phyloP scores from a whole-genome alignment of 2,113 vertebrate genomes.

The Dunckerocampus dactyliophorus region DNA sequence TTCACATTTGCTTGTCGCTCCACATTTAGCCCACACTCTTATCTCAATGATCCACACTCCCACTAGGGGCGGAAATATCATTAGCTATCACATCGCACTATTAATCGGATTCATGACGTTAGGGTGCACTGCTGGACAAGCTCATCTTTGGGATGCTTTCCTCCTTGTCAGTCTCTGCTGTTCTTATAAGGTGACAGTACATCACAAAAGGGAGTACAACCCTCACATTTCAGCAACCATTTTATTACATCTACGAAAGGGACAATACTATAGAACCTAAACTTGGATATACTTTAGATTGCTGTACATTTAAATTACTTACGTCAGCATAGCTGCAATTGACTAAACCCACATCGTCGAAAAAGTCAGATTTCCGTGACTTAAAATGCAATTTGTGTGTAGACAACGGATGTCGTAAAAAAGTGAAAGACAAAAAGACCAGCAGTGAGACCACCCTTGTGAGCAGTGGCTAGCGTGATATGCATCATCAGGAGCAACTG shows the following conservation, averaged over 20 bases:
- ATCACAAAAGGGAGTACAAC: too few relatives aligned
- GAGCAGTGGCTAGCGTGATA: slow-evolving; percentile 38
- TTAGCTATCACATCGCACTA: slow-evolving; percentile 51
- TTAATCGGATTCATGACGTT: slow-evolving; percentile 61
- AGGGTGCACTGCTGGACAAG: slow-evolving; percentile 27
- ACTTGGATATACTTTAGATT: too few relatives aligned
- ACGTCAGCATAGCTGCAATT: too few relatives aligned
- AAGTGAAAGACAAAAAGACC: too few relatives aligned
- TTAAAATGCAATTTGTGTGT: too few relatives aligned
- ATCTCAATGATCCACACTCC: slow-evolving; percentile 54
- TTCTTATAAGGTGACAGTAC: neutral
- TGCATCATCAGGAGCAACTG: neutral
- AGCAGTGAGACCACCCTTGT: neutral
- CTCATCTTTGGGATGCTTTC: slow-evolving; percentile 12
- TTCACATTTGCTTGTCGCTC: slow-evolving; percentile 38
- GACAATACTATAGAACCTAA: too few relatives aligned
- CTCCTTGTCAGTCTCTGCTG: slow-evolving; percentile 14
- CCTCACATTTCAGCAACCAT: too few relatives aligned
- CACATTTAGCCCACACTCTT: slow-evolving; percentile 43
- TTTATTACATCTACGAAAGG: too few relatives aligned
- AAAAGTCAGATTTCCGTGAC: too few relatives aligned
- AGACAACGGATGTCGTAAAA: too few relatives aligned
- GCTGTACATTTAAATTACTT: too few relatives aligned
- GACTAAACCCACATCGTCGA: too few relatives aligned
- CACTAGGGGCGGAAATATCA: slow-evolving; percentile 38